These are phyloP conservation scores for Elegia similella DNA, from an alignment of 2,888 invertebrate genomes.

Conservation along the genomic window DNA sequence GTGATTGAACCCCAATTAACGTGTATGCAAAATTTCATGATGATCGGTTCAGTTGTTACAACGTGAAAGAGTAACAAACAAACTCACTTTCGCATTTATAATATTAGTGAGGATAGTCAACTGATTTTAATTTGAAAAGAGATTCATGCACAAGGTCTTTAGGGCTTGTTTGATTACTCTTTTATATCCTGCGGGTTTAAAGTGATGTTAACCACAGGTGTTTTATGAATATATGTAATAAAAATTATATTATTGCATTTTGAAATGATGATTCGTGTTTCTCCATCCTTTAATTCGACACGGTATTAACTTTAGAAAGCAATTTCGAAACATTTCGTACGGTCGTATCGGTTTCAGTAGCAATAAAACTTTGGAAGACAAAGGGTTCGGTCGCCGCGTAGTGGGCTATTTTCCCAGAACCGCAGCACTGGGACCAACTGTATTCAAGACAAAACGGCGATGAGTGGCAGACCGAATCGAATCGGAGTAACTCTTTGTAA, in stretches of 20 bases:
- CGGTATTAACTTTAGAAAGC: conserved; percentile 21
- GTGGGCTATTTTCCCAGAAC: conserved; percentile 13
- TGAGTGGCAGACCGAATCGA: conserved; percentile 11
- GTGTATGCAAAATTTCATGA: too few relatives aligned
- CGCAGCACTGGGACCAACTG: neutral
- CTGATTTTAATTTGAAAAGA: too few relatives aligned
- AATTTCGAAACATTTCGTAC: conserved; percentile 44
- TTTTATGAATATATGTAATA: neutral
- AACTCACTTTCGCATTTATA: too few relatives aligned
- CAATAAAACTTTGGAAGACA: conserved; percentile 56
- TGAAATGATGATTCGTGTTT: neutral
- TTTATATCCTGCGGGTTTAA: neutral
- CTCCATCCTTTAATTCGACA: conserved; percentile 6
- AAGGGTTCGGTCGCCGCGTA: conserved; percentile 1
- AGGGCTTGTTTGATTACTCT: too few relatives aligned
- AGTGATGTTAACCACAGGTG: neutral
- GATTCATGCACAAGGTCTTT: too few relatives aligned
- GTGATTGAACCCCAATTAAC: too few relatives aligned
- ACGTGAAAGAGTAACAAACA: too few relatives aligned
- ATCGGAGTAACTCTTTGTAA: conserved; percentile 10
- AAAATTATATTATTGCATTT: neutral
- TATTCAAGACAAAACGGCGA: neutral
- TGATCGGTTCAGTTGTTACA: too few relatives aligned
- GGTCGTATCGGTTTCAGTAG: conserved; percentile 59
- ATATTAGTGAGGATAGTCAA: too few relatives aligned